Evolutionary conservation across 2,797 vertebrate genomes (phyloP).

Genomic region (Limnodromus scolopaceus): DNA sequence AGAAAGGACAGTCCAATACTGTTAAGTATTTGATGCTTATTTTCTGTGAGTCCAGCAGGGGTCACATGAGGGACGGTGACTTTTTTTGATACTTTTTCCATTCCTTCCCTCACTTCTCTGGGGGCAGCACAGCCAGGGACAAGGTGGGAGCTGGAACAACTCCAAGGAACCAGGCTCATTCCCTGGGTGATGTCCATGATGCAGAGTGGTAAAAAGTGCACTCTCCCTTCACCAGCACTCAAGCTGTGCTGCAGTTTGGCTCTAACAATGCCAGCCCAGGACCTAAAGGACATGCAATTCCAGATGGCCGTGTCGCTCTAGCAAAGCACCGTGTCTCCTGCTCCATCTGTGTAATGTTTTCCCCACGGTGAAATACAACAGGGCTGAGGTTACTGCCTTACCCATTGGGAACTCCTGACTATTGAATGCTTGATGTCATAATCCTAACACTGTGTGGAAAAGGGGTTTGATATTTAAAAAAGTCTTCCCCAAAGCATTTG

Average conservation of each 20-base stretch:
- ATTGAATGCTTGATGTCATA: neutral
- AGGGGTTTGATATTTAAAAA: neutral
- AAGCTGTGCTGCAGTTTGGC: neutral
- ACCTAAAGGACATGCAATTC: neutral
- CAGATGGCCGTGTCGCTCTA: rapidly evolving
- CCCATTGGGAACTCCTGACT: neutral
- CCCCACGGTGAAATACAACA: neutral
- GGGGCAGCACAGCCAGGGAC: neutral
- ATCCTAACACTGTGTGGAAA: neutral
- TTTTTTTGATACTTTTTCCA: neutral
- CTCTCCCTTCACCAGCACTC: neutral
- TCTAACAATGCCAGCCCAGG: neutral
- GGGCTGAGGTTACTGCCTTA: neutral
- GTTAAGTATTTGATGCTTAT: neutral
- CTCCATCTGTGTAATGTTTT: neutral
- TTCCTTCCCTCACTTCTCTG: neutral
- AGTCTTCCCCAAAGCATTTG: neutral
- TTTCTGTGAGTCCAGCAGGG: constrained; percentile 6
- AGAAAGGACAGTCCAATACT: neutral
- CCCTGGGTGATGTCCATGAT: neutral
- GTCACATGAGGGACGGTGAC: neutral
- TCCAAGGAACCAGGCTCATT: neutral
- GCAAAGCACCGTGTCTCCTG: neutral
- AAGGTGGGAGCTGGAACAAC: neutral
- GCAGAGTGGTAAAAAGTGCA: neutral